Base-by-base conservation (phyloP, 2,888 invertebrate species). In the Mythimna impura region DNA sequence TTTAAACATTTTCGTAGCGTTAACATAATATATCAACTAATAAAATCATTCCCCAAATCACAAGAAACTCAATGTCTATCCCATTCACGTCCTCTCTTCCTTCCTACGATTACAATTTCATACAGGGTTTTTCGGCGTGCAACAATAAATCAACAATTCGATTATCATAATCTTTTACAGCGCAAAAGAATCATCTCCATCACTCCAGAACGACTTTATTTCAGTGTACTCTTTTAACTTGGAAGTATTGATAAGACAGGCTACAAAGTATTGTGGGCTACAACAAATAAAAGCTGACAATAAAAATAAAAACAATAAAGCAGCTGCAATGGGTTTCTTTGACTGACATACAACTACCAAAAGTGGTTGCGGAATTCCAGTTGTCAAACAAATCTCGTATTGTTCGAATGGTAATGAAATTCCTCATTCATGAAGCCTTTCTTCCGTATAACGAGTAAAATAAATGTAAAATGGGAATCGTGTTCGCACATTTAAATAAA, bases 141-240 rank as follows among this genome's bases (percentile, higher is more conserved):
- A 60, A 55, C 70, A 62, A 86, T 86, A 87, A 84, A 86, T 87
- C 87, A 87, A 71, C 79, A 86, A 86, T 86, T 86, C 86, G 82
- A 86, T 86, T 86, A 86, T 76, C 86, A 87, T 86, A 87, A 86
- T 82, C 78, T 86, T 86, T 86, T 86, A 84, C 84, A 82, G 73
- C 79, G 79, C 73, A 73, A 80, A 82, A 72, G 70, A 87, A 78
- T 82, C 87, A 84, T 86, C 76, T 81, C 64, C 78, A 76, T 84
- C 83, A 82, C 71, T 64, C 40, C 62, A 71, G 78, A 81, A 86
- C 77, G 67, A 74, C 79, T 84, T 82, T 84, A 76, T 80, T 70
- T 75, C 80, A 76, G 67, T 81, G 73, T 77, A 77, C 71, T 63
- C 64, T 40, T 12, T 7, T 4, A 17, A 47, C 47, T 10, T 6